Percentiles rank a stretch among this genome's conserved stretches.
Conservation (phyloP, 1,140 invertebrate genomes). For the Dinothrombium tinctorium region DNA sequence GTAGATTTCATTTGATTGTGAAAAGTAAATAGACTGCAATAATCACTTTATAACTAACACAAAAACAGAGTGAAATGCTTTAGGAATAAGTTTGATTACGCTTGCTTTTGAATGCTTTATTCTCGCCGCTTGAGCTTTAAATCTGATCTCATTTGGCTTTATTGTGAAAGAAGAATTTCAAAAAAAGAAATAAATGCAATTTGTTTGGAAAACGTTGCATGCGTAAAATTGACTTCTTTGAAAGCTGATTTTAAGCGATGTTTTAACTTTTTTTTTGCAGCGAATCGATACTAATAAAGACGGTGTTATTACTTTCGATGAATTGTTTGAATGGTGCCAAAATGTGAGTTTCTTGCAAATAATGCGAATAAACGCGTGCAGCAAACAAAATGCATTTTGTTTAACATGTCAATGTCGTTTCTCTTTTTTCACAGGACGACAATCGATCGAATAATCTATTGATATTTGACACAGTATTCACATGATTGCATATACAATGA, state of each 20-base stretch:
- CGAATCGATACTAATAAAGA: conserved; percentile 59
- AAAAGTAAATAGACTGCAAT: no score
- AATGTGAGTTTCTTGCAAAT: conserved; percentile 12
- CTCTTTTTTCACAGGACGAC: conserved; percentile 1
- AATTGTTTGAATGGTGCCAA: conserved; percentile 49
- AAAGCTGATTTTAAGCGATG: background rate
- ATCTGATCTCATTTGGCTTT: background rate
- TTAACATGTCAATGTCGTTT: background rate
- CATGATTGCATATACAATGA: no score
- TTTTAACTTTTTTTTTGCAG: conserved; percentile 26
- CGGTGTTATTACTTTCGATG: conserved; percentile 58
- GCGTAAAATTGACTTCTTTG: background rate
- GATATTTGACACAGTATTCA: conserved; percentile 10
- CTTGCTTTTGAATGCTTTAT: background rate
- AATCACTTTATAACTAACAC: no score
- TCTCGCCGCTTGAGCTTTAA: background rate
- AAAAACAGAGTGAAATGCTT: no score
- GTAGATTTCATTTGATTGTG: no score
- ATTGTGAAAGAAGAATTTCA: no score
- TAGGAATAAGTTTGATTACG: no score
- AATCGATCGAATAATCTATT: conserved; percentile 1
- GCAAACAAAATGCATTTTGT: background rate
- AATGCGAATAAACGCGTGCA: background rate
- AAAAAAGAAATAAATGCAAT: background rate
- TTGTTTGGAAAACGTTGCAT: background rate